Conservation (phyloP, 2,888 invertebrate species). For the Plebejus argus region DNA sequence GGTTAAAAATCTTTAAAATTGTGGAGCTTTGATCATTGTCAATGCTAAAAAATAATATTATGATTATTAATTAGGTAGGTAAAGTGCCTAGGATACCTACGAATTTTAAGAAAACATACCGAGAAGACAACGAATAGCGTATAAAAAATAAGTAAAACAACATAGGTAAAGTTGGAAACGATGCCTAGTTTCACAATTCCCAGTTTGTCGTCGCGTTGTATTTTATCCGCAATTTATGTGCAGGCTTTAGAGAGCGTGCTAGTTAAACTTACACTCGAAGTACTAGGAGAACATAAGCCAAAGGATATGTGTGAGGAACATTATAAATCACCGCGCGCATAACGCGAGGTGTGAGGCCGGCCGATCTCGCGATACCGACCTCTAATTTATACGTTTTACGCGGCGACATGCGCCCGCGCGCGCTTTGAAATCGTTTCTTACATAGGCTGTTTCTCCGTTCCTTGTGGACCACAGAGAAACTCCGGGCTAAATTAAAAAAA, state of each 20-base stretch:
- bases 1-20: neutral
- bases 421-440: slow-evolving; percentile 54
- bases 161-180: neutral
- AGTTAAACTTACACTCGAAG: slow-evolving; percentile 37
- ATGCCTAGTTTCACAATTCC: neutral
- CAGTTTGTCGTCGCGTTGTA: slow-evolving; percentile 17
- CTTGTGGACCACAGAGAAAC: slow-evolving; percentile 21
- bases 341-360: slow-evolving; percentile 79
- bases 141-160: neutral
- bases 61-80: neutral
- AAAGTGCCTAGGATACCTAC: neutral
- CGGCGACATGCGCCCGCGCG: slow-evolving; percentile 72
- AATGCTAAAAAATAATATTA: too few relatives aligned
- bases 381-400: slow-evolving; percentile 79
- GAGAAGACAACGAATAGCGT: neutral
- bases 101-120: neutral
- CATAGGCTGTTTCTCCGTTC: slow-evolving; percentile 52
- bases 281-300: slow-evolving; percentile 64
- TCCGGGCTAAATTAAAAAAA: neutral
- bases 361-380: slow-evolving; percentile 72
- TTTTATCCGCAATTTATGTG: slow-evolving; percentile 20
- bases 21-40: too few relatives aligned
- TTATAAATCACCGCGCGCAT: slow-evolving; percentile 69
- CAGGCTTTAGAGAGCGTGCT: slow-evolving; percentile 31
- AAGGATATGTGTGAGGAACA: slow-evolving; percentile 59